Base-by-base conservation (phyloP, 2,113 vertebrate genomes). In the Barnardius zonarius region DNA sequence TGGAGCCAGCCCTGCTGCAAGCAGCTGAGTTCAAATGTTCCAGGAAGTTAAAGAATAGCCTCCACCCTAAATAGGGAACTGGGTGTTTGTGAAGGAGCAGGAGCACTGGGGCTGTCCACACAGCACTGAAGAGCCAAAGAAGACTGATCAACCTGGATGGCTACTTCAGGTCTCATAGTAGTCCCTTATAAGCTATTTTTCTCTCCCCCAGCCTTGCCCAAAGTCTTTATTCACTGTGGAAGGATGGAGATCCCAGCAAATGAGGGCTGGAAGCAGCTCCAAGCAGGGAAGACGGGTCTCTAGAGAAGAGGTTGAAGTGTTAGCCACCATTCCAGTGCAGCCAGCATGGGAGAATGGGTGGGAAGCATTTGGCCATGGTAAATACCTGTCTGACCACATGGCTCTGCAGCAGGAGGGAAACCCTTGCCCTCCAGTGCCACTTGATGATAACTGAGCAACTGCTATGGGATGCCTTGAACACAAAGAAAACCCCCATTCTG, bases 1-100 rank as follows among this genome's bases (percentile, higher is more conserved):
- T 48, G 72, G 83, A 52, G 13, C 57, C 79, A 68, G 88, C 77
- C 69, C 79, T 27, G 76, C 74, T 0, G 7, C 5, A 2, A 79
- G 49, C 81, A 3, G 13, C 83, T 92, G 5, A 8, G 23, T 90
- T 95, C 88, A 61, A 93, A 95, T 79, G 92, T 94, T 97, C 95
- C 96, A 97, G 96, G 95, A 96, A 96, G 92, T 93, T 93, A 75
- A 84, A 94, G 93, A 94, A 84, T 27, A 93, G 92, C 78, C 90
- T 92, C 92, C 46, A 0, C 86, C 92, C 93, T 82, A 33, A 90
- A 75, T 8, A 89, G 93, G 85, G 95, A 95, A 85, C 76, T 48
- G 83, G 49, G 64, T 96, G 81, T 94, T 96, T 96, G 66, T 0
- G 0, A 72, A 69, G 90, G 86, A 95, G 85, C 3, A 0, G 67